phyloP scores from a whole-genome alignment of 2,888 invertebrate species.

The Eupeodes latifasciatus region DNA sequence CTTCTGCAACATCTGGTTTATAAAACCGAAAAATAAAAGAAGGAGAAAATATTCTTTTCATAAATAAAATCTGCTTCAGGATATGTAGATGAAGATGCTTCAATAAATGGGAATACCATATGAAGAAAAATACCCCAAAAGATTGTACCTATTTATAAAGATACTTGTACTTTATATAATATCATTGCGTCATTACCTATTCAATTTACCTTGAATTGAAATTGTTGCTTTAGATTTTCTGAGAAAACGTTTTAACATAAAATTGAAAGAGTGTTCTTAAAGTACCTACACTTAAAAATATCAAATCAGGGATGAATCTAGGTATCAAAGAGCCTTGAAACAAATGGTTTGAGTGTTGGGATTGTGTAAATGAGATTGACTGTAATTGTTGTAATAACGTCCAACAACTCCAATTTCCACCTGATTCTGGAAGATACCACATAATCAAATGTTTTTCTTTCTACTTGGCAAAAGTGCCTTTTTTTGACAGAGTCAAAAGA shows the following conservation, averaged over 20 bases:
- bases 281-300: neutral
- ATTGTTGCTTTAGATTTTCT: constrained; percentile 20
- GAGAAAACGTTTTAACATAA: constrained; percentile 16
- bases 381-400: no score
- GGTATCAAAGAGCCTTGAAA: neutral
- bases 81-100: neutral
- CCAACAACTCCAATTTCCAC: no score
- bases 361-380: neutral
- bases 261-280: constrained; percentile 31
- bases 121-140: neutral
- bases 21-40: no score
- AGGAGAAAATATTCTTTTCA: constrained; percentile 1
- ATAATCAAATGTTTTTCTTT: no score
- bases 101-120: neutral
- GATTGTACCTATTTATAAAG: neutral
- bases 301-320: neutral
- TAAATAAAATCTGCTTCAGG: neutral
- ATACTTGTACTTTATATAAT: neutral
- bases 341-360: neutral
- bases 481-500: no score
- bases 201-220: constrained; percentile 35
- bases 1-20: constrained; percentile 6
- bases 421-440: no score
- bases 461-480: no score
- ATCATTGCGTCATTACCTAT: neutral